Conservation (phyloP, 2,888 invertebrate genomes). For the Chloroclystis v-ata region DNA sequence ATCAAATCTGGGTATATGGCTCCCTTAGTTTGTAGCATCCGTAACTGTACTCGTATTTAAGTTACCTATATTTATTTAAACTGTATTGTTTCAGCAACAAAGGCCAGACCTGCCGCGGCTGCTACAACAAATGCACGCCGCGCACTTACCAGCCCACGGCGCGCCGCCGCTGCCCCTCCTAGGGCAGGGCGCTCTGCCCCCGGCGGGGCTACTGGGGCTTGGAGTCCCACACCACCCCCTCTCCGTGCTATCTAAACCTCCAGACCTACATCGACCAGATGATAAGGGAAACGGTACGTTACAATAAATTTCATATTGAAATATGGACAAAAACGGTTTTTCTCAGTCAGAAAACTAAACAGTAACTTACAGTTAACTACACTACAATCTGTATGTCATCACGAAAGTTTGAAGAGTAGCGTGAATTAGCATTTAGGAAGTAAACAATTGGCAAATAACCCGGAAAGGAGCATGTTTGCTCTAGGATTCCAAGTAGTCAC, state of each 20-base stretch:
- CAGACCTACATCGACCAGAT: slow-evolving; percentile 86
- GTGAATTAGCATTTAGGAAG: neutral
- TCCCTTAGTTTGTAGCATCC: too few species aligned
- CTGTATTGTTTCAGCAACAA: slow-evolving; percentile 82
- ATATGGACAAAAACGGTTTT: neutral
- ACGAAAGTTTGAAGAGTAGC: neutral
- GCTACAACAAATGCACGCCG: slow-evolving; percentile 95
- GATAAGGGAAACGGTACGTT: slow-evolving; percentile 86
- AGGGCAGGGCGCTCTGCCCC: slow-evolving; percentile 70
- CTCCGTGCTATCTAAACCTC: slow-evolving; percentile 86
- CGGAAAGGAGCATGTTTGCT: slow-evolving; percentile 5
- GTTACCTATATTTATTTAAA: too few species aligned
- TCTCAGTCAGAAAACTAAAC: too few species aligned
- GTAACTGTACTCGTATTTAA: too few species aligned
- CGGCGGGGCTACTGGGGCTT: slow-evolving; percentile 82
- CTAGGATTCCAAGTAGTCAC: slow-evolving; percentile 33
- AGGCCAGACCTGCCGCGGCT: slow-evolving; percentile 88
- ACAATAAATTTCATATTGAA: neutral
- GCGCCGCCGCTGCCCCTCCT: slow-evolving; percentile 82
- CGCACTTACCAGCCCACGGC: slow-evolving; percentile 86
- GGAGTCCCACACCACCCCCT: slow-evolving; percentile 85
- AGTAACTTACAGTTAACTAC: too few species aligned
- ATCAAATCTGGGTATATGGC: too few species aligned
- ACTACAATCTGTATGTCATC: neutral
- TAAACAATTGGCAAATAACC: slow-evolving; percentile 1